A percentile compares a stretch with the other conserved stretches of the same genome.
These are phyloP conservation scores for Neostethus bicornis DNA, from an alignment of 2,797 vertebrate species.

Conservation along the genomic window DNA sequence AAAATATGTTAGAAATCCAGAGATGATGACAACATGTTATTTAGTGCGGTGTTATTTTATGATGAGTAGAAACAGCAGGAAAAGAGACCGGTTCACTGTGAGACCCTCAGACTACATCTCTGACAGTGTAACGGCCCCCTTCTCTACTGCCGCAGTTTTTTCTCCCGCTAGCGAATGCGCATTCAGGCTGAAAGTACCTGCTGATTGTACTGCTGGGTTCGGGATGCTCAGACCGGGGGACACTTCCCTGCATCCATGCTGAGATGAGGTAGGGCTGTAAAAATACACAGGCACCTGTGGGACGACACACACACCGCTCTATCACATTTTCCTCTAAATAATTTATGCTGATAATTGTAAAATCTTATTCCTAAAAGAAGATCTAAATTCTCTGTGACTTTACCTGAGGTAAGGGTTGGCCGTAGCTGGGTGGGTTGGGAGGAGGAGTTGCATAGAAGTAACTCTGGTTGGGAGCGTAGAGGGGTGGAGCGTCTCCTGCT, in stretches of 20 bases:
- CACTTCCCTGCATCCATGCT: conserved; percentile 84
- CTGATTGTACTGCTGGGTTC: conserved; percentile 75
- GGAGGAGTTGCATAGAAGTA: conserved; percentile 79
- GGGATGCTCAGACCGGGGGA: conserved; percentile 84
- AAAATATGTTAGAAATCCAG: neutral
- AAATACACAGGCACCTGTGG: conserved; percentile 89
- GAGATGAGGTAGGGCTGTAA: conserved; percentile 91
- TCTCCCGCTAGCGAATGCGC: conserved; percentile 1
- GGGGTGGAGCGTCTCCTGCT: conserved; percentile 81
- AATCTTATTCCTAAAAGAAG: neutral
- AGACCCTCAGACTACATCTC: conserved; percentile 99
- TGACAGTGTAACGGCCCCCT: conserved; percentile 99
- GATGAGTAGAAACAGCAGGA: conserved; percentile 83
- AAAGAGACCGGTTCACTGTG: conserved; percentile 99
- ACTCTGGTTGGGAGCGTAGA: conserved; percentile 75
- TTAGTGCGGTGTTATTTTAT: neutral
- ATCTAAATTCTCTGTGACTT: conserved; percentile 3
- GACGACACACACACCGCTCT: neutral
- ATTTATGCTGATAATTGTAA: neutral
- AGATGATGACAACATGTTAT: neutral
- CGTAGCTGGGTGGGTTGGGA: conserved; percentile 81
- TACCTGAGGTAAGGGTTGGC: conserved; percentile 87
- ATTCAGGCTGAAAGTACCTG: conserved; percentile 70
- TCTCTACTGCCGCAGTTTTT: conserved; percentile 80
- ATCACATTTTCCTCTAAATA: conserved; percentile 3